These are phyloP conservation scores for Palythoa grandiflora DNA, from an alignment of 92 coral and sea anemone species.

Conservation along the genomic window DNA sequence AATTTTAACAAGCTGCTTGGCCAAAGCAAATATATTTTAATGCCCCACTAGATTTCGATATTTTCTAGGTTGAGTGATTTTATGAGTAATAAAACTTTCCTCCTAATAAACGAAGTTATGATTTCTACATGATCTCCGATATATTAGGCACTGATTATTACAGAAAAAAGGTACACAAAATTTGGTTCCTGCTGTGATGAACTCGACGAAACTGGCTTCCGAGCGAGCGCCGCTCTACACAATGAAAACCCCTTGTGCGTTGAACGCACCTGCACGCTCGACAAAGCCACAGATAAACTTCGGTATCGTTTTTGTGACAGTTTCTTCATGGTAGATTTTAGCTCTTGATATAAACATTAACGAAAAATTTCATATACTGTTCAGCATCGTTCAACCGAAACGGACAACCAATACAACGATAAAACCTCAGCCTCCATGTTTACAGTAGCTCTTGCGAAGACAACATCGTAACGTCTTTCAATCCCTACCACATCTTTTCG, in stretches of 20 bases:
- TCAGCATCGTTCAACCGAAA: background rate
- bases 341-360: background rate
- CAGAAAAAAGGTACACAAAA: background rate
- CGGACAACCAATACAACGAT: background rate
- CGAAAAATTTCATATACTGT: background rate
- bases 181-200: background rate
- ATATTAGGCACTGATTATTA: no score
- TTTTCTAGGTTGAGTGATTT: background rate
- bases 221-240: background rate
- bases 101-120: background rate
- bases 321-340: background rate
- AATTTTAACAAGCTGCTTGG: background rate
- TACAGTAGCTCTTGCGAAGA: background rate
- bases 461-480: background rate
- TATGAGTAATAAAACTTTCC: background rate
- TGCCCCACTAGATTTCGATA: background rate
- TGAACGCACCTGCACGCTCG: background rate
- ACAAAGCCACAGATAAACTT: background rate
- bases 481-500: background rate
- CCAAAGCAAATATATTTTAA: background rate
- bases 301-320: background rate
- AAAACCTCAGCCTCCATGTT: background rate
- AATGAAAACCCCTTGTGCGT: background rate
- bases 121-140: background rate
- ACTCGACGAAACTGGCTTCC: background rate